These are phyloP conservation scores for Ostrea edulis DNA, from an alignment of 1,140 invertebrate species.

Conservation along the genomic window DNA sequence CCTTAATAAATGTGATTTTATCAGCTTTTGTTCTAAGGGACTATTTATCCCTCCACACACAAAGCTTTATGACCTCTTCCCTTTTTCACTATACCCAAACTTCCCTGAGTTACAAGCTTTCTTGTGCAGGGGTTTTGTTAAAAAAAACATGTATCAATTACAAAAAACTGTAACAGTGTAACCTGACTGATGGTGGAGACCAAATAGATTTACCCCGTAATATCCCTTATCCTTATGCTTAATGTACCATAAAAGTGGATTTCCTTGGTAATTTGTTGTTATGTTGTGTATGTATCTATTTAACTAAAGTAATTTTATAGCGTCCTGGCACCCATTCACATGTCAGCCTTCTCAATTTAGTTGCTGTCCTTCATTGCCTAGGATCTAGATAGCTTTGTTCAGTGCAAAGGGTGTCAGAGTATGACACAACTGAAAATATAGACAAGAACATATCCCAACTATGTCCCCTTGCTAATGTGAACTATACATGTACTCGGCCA, in stretches of 20 bases:
- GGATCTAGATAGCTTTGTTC: not conserved
- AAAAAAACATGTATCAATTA: not conserved
- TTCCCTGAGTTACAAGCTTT: not conserved
- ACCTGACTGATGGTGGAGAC: not conserved
- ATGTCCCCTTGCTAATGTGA: no score
- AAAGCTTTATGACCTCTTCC: not conserved
- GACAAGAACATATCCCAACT: no score
- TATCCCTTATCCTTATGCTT: not conserved
- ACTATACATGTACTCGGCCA: no score
- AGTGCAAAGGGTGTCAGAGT: not conserved
- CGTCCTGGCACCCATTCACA: conserved; percentile 2
- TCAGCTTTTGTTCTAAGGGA: conserved; percentile 22
- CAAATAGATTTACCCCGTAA: not conserved
- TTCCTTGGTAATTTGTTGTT: not conserved
- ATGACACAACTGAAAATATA: not conserved
- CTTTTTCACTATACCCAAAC: conserved; percentile 4
- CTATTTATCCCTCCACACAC: conserved; percentile 1
- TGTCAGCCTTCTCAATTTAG: not conserved
- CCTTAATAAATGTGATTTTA: conserved; percentile 25
- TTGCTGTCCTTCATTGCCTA: not conserved
- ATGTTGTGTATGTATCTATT: not conserved
- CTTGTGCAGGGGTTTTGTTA: conserved; percentile 5
- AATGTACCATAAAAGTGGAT: conserved; percentile 21
- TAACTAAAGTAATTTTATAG: conserved; percentile 27
- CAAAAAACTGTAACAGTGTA: conserved; percentile 17